phyloP scores from a whole-genome alignment of 2,888 invertebrate species.

The Globia sparganii region DNA sequence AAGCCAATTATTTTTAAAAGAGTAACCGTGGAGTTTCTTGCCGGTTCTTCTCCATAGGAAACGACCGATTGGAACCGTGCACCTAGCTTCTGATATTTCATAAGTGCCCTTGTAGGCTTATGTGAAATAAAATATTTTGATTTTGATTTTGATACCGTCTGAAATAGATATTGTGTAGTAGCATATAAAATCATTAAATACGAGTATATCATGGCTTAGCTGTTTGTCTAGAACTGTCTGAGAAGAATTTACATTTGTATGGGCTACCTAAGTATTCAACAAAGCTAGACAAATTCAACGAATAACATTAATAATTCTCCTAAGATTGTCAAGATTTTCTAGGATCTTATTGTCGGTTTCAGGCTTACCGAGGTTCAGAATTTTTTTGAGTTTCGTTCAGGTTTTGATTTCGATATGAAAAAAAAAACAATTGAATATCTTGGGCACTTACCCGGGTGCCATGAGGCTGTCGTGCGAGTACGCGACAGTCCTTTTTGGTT shows the following conservation, averaged over 20 bases:
- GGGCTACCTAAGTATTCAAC: background rate
- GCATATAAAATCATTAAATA: background rate
- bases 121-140: too few relatives aligned
- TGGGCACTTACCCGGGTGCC: background rate
- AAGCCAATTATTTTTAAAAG: too few relatives aligned
- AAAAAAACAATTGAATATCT: background rate
- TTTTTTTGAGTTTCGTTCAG: conserved; percentile 1
- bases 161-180: too few relatives aligned
- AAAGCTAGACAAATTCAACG: conserved; percentile 1
- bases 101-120: too few relatives aligned
- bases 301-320: conserved; percentile 24
- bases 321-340: conserved; percentile 30
- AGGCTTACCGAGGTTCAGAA: background rate
- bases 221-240: background rate
- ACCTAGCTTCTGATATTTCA: too few relatives aligned
- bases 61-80: too few relatives aligned
- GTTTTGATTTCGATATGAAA: background rate
- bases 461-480: too few relatives aligned
- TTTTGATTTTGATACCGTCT: too few relatives aligned
- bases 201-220: background rate
- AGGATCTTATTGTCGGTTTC: background rate
- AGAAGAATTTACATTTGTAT: background rate
- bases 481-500: background rate
- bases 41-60: too few relatives aligned
- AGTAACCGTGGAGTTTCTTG: too few relatives aligned